Evolutionary conservation across 2,888 invertebrate species (phyloP).

Genomic region (Morpho deidamia): DNA sequence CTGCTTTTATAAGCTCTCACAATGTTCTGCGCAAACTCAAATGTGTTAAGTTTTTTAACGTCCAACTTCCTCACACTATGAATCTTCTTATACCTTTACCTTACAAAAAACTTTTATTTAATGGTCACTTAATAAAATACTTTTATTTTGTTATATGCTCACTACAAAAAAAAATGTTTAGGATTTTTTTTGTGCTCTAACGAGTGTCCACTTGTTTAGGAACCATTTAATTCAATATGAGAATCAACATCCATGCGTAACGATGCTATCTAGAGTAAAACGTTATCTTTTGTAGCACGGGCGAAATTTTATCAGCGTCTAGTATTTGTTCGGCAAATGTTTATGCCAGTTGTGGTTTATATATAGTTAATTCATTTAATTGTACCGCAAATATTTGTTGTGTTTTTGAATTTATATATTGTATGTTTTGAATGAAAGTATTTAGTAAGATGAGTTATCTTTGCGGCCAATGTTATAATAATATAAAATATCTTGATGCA

Average conservation of each 20-base stretch:
- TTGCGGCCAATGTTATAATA: too few species aligned
- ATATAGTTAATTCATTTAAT: constrained; percentile 17
- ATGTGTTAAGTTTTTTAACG: constrained; percentile 47
- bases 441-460: too few species aligned
- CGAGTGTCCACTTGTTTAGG: too few species aligned
- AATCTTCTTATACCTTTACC: not conserved
- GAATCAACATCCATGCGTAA: not conserved
- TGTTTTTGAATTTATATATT: constrained; percentile 7
- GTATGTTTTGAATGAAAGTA: not conserved
- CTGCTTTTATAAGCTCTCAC: constrained; percentile 60
- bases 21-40: constrained; percentile 61
- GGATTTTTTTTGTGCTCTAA: too few species aligned
- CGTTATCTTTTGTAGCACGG: constrained; percentile 55
- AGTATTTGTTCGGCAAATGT: constrained; percentile 59
- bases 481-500: too few species aligned
- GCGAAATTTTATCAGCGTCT: constrained; percentile 46
- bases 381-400: constrained; percentile 14
- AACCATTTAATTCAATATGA: too few species aligned
- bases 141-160: not conserved
- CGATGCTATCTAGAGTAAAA: constrained; percentile 23
- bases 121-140: not conserved
- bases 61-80: constrained; percentile 24
- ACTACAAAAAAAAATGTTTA: too few species aligned
- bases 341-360: constrained; percentile 37
- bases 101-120: not conserved